phyloP scores from a whole-genome alignment of 1,140 invertebrate species.

The Drosophila arizonae region DNA sequence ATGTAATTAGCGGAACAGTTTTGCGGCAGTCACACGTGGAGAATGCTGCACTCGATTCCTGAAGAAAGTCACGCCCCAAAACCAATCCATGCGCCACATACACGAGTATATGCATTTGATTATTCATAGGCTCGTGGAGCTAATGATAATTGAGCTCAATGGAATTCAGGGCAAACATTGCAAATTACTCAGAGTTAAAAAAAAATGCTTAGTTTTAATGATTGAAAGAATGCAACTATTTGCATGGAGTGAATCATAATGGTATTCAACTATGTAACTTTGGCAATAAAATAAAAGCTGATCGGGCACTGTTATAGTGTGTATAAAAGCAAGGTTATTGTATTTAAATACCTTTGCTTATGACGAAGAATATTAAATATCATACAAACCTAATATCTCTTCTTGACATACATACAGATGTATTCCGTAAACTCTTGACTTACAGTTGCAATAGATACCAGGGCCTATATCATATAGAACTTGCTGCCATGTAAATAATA shows the following conservation, averaged over 20 bases:
- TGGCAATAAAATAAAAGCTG: no score
- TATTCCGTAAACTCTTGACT: no score
- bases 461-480: not conserved
- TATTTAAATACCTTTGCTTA: no score
- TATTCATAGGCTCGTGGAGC: not conserved
- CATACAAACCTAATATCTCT: no score
- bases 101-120: slow-evolving; percentile 12
- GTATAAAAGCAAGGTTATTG: no score
- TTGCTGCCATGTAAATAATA: not conserved
- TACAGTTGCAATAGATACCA: no score
- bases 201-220: no score
- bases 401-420: no score
- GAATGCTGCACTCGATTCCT: slow-evolving; percentile 13
- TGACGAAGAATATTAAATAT: no score
- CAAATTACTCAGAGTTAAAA: not conserved
- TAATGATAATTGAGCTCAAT: slow-evolving; percentile 17
- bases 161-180: not conserved
- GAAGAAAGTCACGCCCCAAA: slow-evolving; percentile 34
- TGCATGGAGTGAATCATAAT: not conserved
- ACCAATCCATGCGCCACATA: slow-evolving; percentile 12
- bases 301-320: no score
- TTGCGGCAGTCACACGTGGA: slow-evolving; percentile 30
- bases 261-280: no score
- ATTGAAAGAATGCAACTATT: no score
- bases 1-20: slow-evolving; percentile 49